Evolutionary conservation across 2,888 invertebrate genomes (phyloP).

Genomic region (Choristoneura rosaceana): DNA sequence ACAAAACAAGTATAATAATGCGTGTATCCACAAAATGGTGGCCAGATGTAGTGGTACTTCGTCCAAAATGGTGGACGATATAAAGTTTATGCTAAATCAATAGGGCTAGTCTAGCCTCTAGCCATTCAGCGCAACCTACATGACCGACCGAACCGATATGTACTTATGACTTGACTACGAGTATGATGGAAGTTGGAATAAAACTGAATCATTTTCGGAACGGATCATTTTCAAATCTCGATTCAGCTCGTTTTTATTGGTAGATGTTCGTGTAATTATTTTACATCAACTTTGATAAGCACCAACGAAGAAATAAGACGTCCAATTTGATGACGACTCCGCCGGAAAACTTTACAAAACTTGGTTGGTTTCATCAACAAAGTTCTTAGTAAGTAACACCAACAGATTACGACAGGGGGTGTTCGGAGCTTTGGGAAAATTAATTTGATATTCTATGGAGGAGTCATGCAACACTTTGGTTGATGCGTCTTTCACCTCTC

Average conservation of each 20-base stretch:
- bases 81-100: conserved; percentile 73
- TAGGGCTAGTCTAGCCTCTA: conserved; percentile 58
- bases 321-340: conserved; percentile 24
- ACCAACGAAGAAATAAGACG: conserved; percentile 16
- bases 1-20: not conserved
- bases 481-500: conserved; percentile 7
- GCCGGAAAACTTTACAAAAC: conserved; percentile 28
- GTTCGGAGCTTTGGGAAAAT: conserved; percentile 26
- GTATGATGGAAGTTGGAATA: not conserved
- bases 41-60: conserved; percentile 58
- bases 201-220: not conserved
- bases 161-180: not conserved
- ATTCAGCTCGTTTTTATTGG: too few relatives aligned
- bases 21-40: conserved; percentile 59
- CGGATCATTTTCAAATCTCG: not conserved
- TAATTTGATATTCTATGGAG: conserved; percentile 22
- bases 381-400: conserved; percentile 44
- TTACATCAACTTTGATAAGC: conserved; percentile 11
- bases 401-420: conserved; percentile 34
- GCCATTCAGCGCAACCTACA: conserved; percentile 27
- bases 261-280: not conserved
- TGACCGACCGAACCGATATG: conserved; percentile 9
- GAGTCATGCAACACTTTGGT: conserved; percentile 11
- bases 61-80: conserved; percentile 75
- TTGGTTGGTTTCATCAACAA: conserved; percentile 39